Percentiles rank a stretch among this genome's conserved stretches.
These are phyloP conservation scores for Thamnaconus septentrionalis DNA, from an alignment of 2,113 vertebrate species.

Conservation along the genomic window DNA sequence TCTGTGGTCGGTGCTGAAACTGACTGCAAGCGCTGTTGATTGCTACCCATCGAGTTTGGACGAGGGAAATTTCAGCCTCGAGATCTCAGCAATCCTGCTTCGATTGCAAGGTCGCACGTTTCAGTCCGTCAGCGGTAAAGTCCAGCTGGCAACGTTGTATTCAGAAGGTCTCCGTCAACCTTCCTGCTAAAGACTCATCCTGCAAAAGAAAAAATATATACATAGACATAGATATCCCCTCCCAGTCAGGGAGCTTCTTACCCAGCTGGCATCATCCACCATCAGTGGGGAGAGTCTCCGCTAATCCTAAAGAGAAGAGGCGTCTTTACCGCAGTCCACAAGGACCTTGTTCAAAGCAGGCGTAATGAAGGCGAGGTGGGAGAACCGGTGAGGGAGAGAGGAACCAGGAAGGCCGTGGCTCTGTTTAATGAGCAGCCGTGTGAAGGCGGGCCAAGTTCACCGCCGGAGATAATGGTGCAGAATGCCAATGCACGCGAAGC, in stretches of 20 bases:
- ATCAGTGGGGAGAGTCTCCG: conserved; percentile 19
- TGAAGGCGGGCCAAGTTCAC: conserved; percentile 17
- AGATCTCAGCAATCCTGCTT: too few relatives aligned
- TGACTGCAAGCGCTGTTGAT: too few relatives aligned
- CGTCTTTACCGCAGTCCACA: conserved; percentile 31
- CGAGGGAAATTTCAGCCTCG: too few relatives aligned
- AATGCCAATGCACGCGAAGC: not conserved
- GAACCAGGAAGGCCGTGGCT: not conserved
- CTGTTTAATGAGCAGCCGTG: conserved; percentile 60
- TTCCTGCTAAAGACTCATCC: too few relatives aligned
- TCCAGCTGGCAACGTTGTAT: too few relatives aligned
- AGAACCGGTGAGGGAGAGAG: conserved; percentile 8
- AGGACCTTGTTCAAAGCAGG: conserved; percentile 62
- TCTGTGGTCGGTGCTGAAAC: too few relatives aligned
- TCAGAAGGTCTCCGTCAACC: too few relatives aligned
- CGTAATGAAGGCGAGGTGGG: conserved; percentile 36
- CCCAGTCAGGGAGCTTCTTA: conserved; percentile 10
- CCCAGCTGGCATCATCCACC: conserved; percentile 19
- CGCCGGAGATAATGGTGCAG: conserved; percentile 14
- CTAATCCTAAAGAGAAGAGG: conserved; percentile 35
- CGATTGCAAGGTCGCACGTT: too few relatives aligned
- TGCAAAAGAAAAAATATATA: too few relatives aligned
- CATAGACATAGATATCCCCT: not conserved
- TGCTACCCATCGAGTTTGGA: too few relatives aligned
- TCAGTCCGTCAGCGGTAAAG: too few relatives aligned